Evolutionary conservation across 2,888 invertebrate genomes (phyloP).

Genomic region (Acleris laterana): DNA sequence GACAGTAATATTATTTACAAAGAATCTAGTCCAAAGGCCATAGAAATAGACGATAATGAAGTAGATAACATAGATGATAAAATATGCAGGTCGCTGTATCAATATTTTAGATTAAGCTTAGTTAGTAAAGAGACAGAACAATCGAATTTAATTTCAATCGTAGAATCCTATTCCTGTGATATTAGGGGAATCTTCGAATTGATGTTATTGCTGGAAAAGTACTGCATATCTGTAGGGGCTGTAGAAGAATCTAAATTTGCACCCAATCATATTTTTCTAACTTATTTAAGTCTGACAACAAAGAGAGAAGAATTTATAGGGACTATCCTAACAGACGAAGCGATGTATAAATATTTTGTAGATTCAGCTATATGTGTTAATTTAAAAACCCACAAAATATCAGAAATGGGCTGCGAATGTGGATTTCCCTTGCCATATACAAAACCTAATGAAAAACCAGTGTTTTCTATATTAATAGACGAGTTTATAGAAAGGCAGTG

Average conservation of each 20-base stretch:
- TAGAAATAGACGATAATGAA: conserved; percentile 67
- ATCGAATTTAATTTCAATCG: conserved; percentile 73
- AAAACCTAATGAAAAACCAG: conserved; percentile 67
- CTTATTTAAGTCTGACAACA: conserved; percentile 62
- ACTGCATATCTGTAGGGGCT: conserved; percentile 70
- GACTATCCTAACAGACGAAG: conserved; percentile 66
- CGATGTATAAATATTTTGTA: conserved; percentile 79
- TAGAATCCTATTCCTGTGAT: conserved; percentile 77
- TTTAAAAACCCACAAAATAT: conserved; percentile 65
- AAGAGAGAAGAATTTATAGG: conserved; percentile 60
- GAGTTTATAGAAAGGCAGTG: conserved; percentile 81
- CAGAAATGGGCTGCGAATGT: conserved; percentile 83
- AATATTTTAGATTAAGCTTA: conserved; percentile 75
- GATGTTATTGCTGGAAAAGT: conserved; percentile 71
- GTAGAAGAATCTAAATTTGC: conserved; percentile 70
- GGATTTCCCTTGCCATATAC: conserved; percentile 84
- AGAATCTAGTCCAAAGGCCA: conserved; percentile 76
- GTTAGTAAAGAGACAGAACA: conserved; percentile 68
- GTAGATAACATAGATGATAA: conserved; percentile 56
- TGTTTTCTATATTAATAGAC: conserved; percentile 83
- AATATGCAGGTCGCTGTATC: conserved; percentile 71
- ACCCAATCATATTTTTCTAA: conserved; percentile 73
- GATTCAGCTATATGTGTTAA: conserved; percentile 85
- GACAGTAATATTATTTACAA: conserved; percentile 72
- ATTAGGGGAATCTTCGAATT: conserved; percentile 71